These are phyloP conservation scores for Palaemon carinicauda DNA, from an alignment of 1,140 invertebrate species.

Conservation along the genomic window DNA sequence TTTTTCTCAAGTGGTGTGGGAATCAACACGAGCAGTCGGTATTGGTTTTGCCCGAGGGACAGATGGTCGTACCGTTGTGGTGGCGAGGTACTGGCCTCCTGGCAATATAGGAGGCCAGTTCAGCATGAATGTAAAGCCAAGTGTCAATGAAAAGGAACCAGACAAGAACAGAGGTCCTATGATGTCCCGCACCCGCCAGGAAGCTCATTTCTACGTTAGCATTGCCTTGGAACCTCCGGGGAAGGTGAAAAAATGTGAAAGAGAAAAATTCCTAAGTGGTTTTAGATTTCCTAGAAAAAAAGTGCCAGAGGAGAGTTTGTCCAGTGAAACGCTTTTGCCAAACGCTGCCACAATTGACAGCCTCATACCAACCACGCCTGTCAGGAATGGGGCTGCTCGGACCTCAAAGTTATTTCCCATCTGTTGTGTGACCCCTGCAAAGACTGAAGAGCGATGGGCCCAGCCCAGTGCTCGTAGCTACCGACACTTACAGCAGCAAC, in stretches of 20 bases:
- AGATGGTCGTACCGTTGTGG: constrained; percentile 73
- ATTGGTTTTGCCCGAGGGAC: constrained; percentile 82
- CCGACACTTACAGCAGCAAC: not conserved
- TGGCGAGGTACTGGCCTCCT: constrained; percentile 80
- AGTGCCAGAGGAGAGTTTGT: not conserved
- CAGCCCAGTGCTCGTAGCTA: constrained; percentile 2
- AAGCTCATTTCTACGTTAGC: constrained; percentile 33
- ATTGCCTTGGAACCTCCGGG: constrained; percentile 37
- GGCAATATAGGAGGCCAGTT: constrained; percentile 81
- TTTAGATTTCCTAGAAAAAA: not conserved
- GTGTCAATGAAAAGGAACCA: not conserved
- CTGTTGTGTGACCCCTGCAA: constrained; percentile 27
- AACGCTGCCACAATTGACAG: not conserved
- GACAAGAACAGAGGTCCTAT: not conserved
- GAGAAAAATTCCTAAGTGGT: not conserved
- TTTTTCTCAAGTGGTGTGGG: constrained; percentile 93
- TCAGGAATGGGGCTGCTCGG: constrained; percentile 28
- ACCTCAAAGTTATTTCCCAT: constrained; percentile 35
- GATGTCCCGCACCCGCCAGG: constrained; percentile 36
- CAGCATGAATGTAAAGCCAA: constrained; percentile 77
- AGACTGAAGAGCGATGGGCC: constrained; percentile 29
- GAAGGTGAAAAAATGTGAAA: not conserved
- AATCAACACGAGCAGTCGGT: constrained; percentile 78
- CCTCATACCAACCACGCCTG: not conserved
- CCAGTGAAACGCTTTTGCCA: not conserved